phyloP scores from a whole-genome alignment of 2,888 invertebrate genomes.

The Eumacrocentrus americanus region DNA sequence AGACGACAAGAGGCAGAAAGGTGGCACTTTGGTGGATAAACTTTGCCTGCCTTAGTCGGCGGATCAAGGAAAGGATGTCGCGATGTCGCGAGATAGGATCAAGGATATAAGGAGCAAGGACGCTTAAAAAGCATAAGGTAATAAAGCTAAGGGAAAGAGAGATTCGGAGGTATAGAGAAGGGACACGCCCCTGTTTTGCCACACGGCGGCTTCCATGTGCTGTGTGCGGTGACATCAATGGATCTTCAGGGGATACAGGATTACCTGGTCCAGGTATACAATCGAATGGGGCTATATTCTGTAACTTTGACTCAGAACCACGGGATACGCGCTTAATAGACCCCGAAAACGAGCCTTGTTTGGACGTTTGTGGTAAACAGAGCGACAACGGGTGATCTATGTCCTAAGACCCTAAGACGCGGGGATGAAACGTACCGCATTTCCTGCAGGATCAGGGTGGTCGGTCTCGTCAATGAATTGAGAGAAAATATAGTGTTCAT shows the following conservation, averaged over 20 bases:
- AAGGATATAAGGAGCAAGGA: slow-evolving; percentile 34
- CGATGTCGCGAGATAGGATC: slow-evolving; percentile 55
- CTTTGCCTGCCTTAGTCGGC: slow-evolving; percentile 43
- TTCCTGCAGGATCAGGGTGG: background rate
- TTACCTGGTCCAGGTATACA: slow-evolving; percentile 33
- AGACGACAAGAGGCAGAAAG: background rate
- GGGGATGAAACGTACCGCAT: slow-evolving; percentile 51
- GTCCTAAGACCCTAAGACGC: slow-evolving; percentile 31
- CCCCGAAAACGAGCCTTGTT: slow-evolving; percentile 54
- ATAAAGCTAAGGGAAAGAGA: slow-evolving; percentile 11
- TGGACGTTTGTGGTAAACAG: slow-evolving; percentile 62
- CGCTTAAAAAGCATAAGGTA: slow-evolving; percentile 14
- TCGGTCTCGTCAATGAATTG: background rate
- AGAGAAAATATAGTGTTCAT: background rate
- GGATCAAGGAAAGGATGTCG: slow-evolving; percentile 58
- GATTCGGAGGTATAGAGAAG: slow-evolving; percentile 19
- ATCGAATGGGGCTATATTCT: slow-evolving; percentile 28
- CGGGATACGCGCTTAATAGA: slow-evolving; percentile 55
- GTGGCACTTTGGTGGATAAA: slow-evolving; percentile 4
- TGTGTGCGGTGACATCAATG: slow-evolving; percentile 47
- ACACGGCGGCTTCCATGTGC: slow-evolving; percentile 3
- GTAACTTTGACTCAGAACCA: slow-evolving; percentile 46
- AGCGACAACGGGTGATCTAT: slow-evolving; percentile 60
- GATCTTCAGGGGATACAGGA: slow-evolving; percentile 32
- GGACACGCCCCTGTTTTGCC: slow-evolving; percentile 32